Percentiles rank a stretch among this genome's conserved stretches.
These are phyloP conservation scores for Drosophila rufa DNA, from an alignment of 1,140 invertebrate species.

Conservation along the genomic window DNA sequence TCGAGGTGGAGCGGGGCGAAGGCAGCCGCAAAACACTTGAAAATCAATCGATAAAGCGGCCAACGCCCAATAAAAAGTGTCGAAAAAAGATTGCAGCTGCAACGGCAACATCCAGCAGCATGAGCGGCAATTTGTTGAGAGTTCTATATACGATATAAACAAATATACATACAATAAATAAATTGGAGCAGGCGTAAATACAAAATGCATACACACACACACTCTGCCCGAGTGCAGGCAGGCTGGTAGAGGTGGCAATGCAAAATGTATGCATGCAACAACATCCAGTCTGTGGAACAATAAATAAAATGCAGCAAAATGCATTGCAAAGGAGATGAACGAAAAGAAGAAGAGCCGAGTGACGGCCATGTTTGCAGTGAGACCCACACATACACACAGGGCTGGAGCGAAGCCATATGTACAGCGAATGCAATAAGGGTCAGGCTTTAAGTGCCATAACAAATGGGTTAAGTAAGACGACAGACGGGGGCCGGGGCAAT, in stretches of 20 bases:
- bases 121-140: slow-evolving; percentile 78
- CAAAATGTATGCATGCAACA: slow-evolving; percentile 60
- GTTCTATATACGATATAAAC: slow-evolving; percentile 81
- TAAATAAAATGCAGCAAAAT: slow-evolving; percentile 74
- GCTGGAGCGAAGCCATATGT: slow-evolving; percentile 27
- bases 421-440: slow-evolving; percentile 56
- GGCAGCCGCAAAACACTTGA: slow-evolving; percentile 57
- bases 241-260: slow-evolving; percentile 46
- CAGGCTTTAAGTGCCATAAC: slow-evolving; percentile 61
- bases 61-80: slow-evolving; percentile 80
- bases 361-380: slow-evolving; percentile 32
- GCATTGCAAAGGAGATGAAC: slow-evolving; percentile 65
- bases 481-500: slow-evolving; percentile 7
- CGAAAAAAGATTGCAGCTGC: slow-evolving; percentile 54
- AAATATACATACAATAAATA: slow-evolving; percentile 83
- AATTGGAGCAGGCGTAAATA: slow-evolving; percentile 82
- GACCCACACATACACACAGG: slow-evolving; percentile 27
- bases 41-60: slow-evolving; percentile 78
- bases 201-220: slow-evolving; percentile 62
- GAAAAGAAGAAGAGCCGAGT: slow-evolving; percentile 53
- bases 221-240: slow-evolving; percentile 1
- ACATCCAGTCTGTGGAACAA: slow-evolving; percentile 63
- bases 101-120: slow-evolving; percentile 52
- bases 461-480: slow-evolving; percentile 56
- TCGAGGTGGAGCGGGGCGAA: slow-evolving; percentile 16